These are phyloP conservation scores for Electrophaes corylata DNA, from an alignment of 2,888 invertebrate species.

Conservation along the genomic window DNA sequence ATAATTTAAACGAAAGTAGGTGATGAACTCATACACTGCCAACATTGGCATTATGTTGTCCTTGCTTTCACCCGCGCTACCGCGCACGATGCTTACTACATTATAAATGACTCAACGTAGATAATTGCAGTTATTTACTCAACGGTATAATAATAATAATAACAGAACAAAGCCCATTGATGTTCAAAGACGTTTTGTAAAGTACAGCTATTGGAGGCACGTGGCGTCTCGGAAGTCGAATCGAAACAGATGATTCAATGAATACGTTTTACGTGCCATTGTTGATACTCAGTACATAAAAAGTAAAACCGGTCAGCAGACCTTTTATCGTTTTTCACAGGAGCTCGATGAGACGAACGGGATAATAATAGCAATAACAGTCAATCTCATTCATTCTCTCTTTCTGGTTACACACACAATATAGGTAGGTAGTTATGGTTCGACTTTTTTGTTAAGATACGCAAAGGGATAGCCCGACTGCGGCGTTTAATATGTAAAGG, in stretches of 20 bases:
- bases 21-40: not conserved
- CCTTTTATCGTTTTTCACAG: constrained; percentile 77
- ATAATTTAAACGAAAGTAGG: not conserved
- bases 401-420: constrained; percentile 78
- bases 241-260: constrained; percentile 74
- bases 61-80: constrained; percentile 12
- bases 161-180: constrained; percentile 39
- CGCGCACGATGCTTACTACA: constrained; percentile 13
- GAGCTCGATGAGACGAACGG: constrained; percentile 70
- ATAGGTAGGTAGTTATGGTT: constrained; percentile 66
- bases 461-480: constrained; percentile 82
- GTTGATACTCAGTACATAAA: constrained; percentile 78
- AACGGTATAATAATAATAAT: constrained; percentile 34
- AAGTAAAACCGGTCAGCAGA: constrained; percentile 79
- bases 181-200: constrained; percentile 34
- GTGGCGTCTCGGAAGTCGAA: constrained; percentile 56
- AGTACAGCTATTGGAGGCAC: constrained; percentile 54
- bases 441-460: constrained; percentile 79
- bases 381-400: constrained; percentile 81
- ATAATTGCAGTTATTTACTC: constrained; percentile 19
- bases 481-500: constrained; percentile 83
- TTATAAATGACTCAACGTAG: constrained; percentile 18
- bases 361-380: constrained; percentile 82
- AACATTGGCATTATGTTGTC: constrained; percentile 15
- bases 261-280: constrained; percentile 80